A percentile compares a stretch with the other conserved stretches of the same genome.
Evolutionary conservation across 2,888 invertebrate species (phyloP).

Genomic region (Urechis unicinctus): DNA sequence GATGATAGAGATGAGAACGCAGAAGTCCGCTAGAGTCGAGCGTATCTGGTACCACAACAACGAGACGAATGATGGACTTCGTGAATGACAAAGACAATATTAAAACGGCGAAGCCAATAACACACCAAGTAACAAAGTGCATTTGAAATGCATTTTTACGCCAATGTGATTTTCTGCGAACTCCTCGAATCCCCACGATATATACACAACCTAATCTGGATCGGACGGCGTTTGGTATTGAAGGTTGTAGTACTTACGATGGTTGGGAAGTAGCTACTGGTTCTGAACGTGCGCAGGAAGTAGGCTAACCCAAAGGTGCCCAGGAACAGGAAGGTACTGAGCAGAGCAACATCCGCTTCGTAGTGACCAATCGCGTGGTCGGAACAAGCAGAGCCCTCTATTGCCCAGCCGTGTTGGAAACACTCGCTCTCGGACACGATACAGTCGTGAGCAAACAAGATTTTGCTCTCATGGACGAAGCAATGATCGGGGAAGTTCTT

Average conservation of each 20-base stretch:
- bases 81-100: too few relatives aligned
- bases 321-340: conserved; percentile 84
- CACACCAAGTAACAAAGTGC: background rate
- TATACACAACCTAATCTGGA: too few relatives aligned
- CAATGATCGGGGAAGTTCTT: too few relatives aligned
- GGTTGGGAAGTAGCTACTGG: conserved; percentile 82
- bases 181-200: too few relatives aligned
- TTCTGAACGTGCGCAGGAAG: conserved; percentile 84
- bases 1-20: conserved; percentile 88
- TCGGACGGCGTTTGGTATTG: background rate
- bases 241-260: conserved; percentile 58
- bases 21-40: conserved; percentile 44
- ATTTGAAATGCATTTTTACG: background rate
- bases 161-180: too few relatives aligned
- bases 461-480: too few relatives aligned
- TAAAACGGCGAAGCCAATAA: too few relatives aligned
- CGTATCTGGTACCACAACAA: conserved; percentile 16
- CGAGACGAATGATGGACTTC: too few relatives aligned
- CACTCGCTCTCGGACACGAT: conserved; percentile 15
- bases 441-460: conserved; percentile 17
- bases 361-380: conserved; percentile 1
- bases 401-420: conserved; percentile 10
- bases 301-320: conserved; percentile 86
- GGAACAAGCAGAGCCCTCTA: conserved; percentile 10
- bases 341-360: conserved; percentile 73